Evolutionary conservation across 1,140 invertebrate genomes (phyloP).

Genomic region (Manduca sexta): DNA sequence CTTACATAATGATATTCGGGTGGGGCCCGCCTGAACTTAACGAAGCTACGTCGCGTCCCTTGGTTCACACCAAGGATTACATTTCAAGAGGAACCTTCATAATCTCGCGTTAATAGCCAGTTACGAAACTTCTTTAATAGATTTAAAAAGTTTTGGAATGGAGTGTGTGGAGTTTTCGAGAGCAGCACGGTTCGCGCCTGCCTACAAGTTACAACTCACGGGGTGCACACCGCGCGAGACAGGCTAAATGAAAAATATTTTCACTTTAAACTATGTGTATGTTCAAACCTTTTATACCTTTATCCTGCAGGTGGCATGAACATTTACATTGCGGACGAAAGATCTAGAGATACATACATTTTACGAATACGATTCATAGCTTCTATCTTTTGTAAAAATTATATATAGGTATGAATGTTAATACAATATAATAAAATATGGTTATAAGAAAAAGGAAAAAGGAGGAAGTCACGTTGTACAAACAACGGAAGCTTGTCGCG

Average conservation of each 20-base stretch:
- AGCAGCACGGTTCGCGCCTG: not conserved
- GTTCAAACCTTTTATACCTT: no score
- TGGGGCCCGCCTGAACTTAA: no score
- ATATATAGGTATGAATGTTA: no score
- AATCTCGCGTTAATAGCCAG: constrained; percentile 7
- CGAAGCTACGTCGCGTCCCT: not conserved
- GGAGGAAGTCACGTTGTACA: not conserved
- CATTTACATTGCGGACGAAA: not conserved
- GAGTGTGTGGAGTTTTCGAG: constrained; percentile 3
- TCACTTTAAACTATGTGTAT: no score
- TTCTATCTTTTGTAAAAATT: not conserved
- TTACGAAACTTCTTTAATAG: constrained; percentile 13
- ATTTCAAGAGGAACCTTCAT: constrained; percentile 6
- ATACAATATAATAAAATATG: no score
- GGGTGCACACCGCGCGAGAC: constrained; percentile 7
- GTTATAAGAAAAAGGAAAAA: no score
- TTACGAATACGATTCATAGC: not conserved
- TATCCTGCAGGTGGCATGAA: no score
- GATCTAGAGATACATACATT: not conserved
- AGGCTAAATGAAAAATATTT: constrained; percentile 5
- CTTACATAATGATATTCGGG: no score
- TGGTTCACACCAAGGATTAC: constrained; percentile 1
- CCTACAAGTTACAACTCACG: no score
- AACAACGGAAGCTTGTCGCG: constrained; percentile 9
- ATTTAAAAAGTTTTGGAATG: constrained; percentile 26